Evolutionary conservation across 2,888 invertebrate genomes (phyloP).

Genomic region (Dicranocentrus wangi): DNA sequence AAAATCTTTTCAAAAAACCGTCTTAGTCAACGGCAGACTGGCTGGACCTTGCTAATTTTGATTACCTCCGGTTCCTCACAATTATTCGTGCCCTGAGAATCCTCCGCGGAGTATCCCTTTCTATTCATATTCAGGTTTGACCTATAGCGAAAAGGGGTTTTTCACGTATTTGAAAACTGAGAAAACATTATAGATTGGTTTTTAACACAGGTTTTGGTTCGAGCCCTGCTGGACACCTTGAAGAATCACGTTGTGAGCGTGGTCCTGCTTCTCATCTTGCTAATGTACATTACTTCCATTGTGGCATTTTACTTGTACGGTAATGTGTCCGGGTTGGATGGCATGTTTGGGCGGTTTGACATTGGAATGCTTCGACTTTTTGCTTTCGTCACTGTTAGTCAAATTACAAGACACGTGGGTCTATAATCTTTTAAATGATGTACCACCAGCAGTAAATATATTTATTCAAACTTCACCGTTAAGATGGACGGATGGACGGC

Average conservation of each 20-base stretch:
- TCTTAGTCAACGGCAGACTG: conserved; percentile 58
- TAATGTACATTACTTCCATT: conserved; percentile 71
- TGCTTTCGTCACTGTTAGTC: conserved; percentile 65
- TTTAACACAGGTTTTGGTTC: conserved; percentile 63
- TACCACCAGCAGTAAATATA: neutral
- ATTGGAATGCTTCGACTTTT: conserved; percentile 70
- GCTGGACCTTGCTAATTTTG: conserved; percentile 51
- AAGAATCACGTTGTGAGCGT: conserved; percentile 70
- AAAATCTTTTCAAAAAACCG: too few species aligned
- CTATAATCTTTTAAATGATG: neutral
- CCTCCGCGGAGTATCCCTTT: conserved; percentile 69
- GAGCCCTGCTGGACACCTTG: conserved; percentile 70
- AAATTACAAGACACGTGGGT: neutral
- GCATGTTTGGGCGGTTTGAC: conserved; percentile 56
- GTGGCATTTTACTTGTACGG: conserved; percentile 70
- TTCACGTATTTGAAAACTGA: too few species aligned
- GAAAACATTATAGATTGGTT: too few species aligned
- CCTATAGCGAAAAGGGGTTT: too few species aligned
- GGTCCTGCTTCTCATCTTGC: conserved; percentile 67
- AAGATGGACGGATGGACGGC: conserved; percentile 72
- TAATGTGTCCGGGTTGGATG: conserved; percentile 34
- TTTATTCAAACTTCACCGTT: too few species aligned
- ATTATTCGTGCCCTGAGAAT: conserved; percentile 69
- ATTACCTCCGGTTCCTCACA: conserved; percentile 61
- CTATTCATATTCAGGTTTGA: conserved; percentile 70